Conservation (phyloP, 2,113 vertebrate species). For the Calonectris borealis region DNA sequence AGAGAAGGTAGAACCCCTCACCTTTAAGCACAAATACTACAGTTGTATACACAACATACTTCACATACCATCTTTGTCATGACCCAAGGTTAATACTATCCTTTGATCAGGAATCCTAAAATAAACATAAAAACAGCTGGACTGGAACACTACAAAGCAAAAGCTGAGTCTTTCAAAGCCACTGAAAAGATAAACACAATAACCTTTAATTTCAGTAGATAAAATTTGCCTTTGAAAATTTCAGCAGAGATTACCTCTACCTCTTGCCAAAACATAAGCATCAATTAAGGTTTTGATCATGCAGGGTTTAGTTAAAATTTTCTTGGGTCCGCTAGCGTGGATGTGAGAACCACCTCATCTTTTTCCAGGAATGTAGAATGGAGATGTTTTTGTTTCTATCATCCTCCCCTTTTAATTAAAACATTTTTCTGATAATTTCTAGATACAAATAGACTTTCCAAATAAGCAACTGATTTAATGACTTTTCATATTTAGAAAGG, state of each 20-base stretch:
- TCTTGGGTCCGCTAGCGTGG: neutral
- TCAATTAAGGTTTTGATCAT: neutral
- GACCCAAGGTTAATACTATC: neutral
- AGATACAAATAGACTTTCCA: neutral
- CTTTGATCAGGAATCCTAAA: neutral
- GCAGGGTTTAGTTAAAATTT: neutral
- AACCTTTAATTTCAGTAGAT: neutral
- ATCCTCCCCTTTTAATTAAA: neutral
- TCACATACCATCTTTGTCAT: neutral
- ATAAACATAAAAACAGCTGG: neutral
- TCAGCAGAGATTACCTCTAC: neutral
- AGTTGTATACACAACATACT: neutral
- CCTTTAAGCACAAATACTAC: neutral
- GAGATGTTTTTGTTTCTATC: neutral
- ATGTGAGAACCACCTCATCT: neutral
- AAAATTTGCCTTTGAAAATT: neutral
- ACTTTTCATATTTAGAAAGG: neutral
- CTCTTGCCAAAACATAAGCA: neutral
- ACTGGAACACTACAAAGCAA: neutral
- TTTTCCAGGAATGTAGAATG: neutral
- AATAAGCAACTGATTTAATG: neutral
- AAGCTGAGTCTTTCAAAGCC: neutral
- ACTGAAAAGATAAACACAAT: neutral
- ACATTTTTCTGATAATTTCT: neutral
- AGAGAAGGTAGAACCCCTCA: neutral